Conservation (phyloP, 23 tunicate species). For the Ascidia mentula region DNA sequence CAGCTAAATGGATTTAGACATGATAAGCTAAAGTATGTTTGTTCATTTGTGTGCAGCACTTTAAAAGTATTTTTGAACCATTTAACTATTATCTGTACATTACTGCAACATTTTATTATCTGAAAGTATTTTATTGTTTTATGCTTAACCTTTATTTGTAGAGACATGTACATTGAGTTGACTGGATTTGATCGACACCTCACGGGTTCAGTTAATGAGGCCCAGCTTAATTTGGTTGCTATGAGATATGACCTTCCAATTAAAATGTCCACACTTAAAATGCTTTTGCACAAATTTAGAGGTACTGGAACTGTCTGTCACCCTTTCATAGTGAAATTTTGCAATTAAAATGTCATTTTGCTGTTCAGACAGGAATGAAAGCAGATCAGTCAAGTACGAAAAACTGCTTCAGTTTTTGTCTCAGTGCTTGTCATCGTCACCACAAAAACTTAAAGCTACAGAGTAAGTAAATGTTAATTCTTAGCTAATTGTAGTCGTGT, state of each 20-base stretch:
- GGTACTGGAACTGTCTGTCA: conserved; percentile 15
- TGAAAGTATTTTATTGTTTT: background rate
- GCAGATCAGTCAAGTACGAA: conserved; percentile 56
- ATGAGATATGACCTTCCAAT: conserved; percentile 68
- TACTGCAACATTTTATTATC: too few relatives aligned
- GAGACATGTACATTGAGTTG: conserved; percentile 85
- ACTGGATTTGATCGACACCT: conserved; percentile 70
- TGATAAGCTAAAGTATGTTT: conserved; percentile 28
- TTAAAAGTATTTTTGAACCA: too few relatives aligned
- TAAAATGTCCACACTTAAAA: conserved; percentile 51
- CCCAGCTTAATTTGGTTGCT: conserved; percentile 59
- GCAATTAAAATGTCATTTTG: too few relatives aligned
- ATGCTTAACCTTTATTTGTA: conserved; percentile 6
- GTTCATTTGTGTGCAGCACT: background rate
- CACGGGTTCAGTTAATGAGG: conserved; percentile 63
- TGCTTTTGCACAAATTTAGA: conserved; percentile 49
- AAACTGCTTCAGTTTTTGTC: conserved; percentile 61
- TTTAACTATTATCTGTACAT: background rate
- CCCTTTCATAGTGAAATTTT: background rate
- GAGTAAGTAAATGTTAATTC: background rate
- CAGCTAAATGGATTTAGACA: conserved; percentile 14
- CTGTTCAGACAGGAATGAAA: conserved; percentile 35
- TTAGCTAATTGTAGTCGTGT: background rate
- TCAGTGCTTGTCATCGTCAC: conserved; percentile 8
- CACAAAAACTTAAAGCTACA: background rate